A percentile compares a stretch with the other conserved stretches of the same genome.
Conservation (phyloP, 2,797 vertebrate genomes). For the Poecile montanus region DNA sequence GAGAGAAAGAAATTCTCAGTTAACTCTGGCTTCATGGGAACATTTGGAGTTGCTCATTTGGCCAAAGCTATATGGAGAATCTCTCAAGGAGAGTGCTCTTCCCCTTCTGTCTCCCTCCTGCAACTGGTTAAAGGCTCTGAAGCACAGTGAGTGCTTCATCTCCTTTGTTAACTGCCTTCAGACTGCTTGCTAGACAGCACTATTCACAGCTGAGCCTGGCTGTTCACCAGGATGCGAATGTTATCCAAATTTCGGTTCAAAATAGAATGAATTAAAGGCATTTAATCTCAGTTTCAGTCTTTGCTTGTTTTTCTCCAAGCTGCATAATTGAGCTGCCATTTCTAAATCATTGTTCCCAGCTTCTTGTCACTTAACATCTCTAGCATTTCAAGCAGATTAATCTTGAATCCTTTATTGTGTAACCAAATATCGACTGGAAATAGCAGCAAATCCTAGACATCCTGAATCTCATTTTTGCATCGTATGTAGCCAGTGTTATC, state of each 20-base stretch:
- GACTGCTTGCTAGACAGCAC: background rate
- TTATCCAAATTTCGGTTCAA: conserved; percentile 8
- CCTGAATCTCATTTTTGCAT: background rate
- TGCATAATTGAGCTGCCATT: conserved; percentile 49
- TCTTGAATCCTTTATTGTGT: conserved; percentile 9
- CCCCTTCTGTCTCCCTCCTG: background rate
- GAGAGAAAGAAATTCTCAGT: background rate
- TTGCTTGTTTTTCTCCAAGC: conserved; percentile 32
- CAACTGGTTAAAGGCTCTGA: background rate
- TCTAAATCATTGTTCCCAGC: conserved; percentile 38
- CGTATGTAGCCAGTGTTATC: background rate
- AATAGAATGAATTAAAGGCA: conserved; percentile 33
- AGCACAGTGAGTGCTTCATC: background rate
- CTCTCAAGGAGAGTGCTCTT: background rate
- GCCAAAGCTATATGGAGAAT: background rate
- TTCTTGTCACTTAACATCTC: conserved; percentile 46
- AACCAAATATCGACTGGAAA: conserved; percentile 40
- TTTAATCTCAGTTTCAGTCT: conserved; percentile 51
- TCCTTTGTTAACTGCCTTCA: background rate
- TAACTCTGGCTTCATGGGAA: background rate
- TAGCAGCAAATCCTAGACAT: background rate
- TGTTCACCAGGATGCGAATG: background rate
- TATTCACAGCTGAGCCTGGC: background rate
- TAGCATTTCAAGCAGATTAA: conserved; percentile 31
- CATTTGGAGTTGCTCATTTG: background rate